These are phyloP conservation scores for Pyrrhia umbra DNA, from an alignment of 2,888 invertebrate genomes.

Conservation along the genomic window DNA sequence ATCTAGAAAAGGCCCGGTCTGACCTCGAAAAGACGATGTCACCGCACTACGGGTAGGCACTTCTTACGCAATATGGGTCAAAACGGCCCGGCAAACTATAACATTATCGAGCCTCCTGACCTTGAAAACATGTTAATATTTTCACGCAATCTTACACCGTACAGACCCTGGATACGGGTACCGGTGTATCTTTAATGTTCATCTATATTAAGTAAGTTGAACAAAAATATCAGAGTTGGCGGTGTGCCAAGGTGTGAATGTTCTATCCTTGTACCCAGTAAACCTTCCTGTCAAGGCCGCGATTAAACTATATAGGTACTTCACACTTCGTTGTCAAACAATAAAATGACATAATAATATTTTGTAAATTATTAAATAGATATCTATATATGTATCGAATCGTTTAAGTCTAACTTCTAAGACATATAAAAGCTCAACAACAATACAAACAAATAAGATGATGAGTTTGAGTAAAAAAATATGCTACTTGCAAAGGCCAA, in stretches of 20 bases:
- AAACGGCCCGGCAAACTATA: conserved; percentile 25
- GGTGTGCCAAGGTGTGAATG: conserved; percentile 45
- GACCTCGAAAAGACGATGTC: conserved; percentile 29
- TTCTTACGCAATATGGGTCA: conserved; percentile 11
- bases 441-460: too few species aligned
- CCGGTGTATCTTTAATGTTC: conserved; percentile 56
- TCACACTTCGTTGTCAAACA: conserved; percentile 17
- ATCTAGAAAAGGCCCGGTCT: conserved; percentile 24
- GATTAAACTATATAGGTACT: conserved; percentile 43
- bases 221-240: conserved; percentile 53
- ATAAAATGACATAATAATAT: too few species aligned
- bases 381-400: too few species aligned
- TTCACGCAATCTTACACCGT: conserved; percentile 39
- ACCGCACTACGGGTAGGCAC: conserved; percentile 13
- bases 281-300: conserved; percentile 51
- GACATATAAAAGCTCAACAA: too few species aligned
- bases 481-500: too few species aligned
- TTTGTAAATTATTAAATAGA: too few species aligned
- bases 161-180: conserved; percentile 21
- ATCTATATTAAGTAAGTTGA: conserved; percentile 58
- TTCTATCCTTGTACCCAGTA: conserved; percentile 47
- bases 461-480: too few species aligned
- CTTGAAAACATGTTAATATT: conserved; percentile 54
- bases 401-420: too few species aligned
- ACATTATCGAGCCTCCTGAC: conserved; percentile 23